These are phyloP conservation scores for Sebastes itinus DNA, from an alignment of 2,797 vertebrate species.

Conservation along the genomic window DNA sequence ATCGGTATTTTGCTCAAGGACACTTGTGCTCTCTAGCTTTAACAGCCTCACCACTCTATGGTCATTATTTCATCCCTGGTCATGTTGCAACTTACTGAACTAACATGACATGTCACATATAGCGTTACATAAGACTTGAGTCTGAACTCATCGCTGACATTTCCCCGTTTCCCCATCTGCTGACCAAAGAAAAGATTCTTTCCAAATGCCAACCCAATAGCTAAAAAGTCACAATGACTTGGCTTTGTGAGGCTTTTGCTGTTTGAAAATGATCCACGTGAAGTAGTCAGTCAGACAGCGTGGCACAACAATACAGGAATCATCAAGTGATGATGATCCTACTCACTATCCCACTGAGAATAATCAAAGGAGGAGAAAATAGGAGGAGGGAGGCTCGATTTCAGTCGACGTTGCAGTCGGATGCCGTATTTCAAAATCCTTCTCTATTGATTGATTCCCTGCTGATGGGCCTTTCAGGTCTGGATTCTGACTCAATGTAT, in stretches of 20 bases:
- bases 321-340: background rate
- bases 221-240: constrained; percentile 30
- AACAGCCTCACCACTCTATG: constrained; percentile 13
- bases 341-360: constrained; percentile 28
- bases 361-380: constrained; percentile 25
- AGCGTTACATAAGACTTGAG: constrained; percentile 34
- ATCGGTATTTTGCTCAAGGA: constrained; percentile 9
- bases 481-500: constrained; percentile 7
- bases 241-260: constrained; percentile 28
- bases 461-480: constrained; percentile 25
- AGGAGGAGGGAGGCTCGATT: constrained; percentile 2
- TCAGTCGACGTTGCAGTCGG: constrained; percentile 6
- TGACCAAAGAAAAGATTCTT: constrained; percentile 28
- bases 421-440: constrained; percentile 35
- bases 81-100: constrained; percentile 6
- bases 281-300: constrained; percentile 3
- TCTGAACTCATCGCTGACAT: constrained; percentile 41
- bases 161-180: constrained; percentile 13
- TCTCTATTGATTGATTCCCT: constrained; percentile 24
- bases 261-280: constrained; percentile 36
- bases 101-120: constrained; percentile 5
- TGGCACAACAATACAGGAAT: constrained; percentile 15
- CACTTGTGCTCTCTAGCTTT: background rate
- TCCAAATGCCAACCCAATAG: constrained; percentile 47
- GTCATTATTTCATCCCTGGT: constrained; percentile 27